Evolutionary conservation across 2,888 invertebrate genomes (phyloP), one percentile per base, ranked within the genome.

Genomic region (Lordiphosa fenestrarum): DNA sequence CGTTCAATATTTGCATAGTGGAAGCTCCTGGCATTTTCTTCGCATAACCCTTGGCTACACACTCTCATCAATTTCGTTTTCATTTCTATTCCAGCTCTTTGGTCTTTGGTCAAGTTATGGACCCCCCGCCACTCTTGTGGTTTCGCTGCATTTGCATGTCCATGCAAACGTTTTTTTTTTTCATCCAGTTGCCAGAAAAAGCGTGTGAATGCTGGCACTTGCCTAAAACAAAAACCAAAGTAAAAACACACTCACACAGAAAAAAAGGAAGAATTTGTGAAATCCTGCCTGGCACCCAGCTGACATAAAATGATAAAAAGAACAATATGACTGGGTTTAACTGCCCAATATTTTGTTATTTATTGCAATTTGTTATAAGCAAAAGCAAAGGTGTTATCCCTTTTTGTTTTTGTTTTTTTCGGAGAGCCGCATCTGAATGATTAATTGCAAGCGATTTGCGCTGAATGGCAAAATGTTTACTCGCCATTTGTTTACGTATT

Each of bases 1-100:
- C 63, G 83, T 67, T 72, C 80, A 82, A 81, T 81, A 81, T 81
- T 81, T 81, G 80, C 80, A 81, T 81, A 73, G 64, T 69, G 69
- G 70, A 53, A 46, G 74, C 69, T 25, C 25, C 25, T 66, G 66
- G 61, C 46, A 55, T 37, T 47, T 59, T 61, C 38, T 37, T n/a
- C 13, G 25, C 13, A 13, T 9, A 13, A 30, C 42, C 30, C 30
- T 44, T 33, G 15, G 30, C 44, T n/a, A 37, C 37, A 37, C 38
- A 37, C 23, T 21, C 48, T 48, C 48, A 37, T 48, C 48, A 48
- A 48, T 48, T 48, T 48, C 23, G 13, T 23, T 48, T 48, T 38
- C 35, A 23, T 47, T 19, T 47, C 33, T 47, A 47, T 47, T 30
- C 30, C 33, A 35, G 19, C 46, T 33, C 25, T 38, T 48, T 48